Conservation (phyloP, 2,113 vertebrate genomes). For the Trematomus loennbergii region DNA sequence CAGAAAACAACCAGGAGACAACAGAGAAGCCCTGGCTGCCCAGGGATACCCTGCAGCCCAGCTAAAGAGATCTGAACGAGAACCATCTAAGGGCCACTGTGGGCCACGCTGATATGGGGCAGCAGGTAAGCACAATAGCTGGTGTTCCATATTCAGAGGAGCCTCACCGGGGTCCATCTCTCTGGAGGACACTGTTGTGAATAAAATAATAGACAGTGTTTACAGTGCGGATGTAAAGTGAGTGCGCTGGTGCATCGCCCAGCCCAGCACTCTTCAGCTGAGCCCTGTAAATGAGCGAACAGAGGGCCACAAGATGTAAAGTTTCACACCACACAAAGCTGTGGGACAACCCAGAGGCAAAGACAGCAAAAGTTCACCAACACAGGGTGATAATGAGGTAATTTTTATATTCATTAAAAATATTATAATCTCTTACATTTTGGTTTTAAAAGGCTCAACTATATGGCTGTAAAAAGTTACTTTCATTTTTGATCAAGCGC, state of each 20-base stretch:
- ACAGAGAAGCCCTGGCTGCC: slow-evolving; percentile 84
- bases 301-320: slow-evolving; percentile 72
- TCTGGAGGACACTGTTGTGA: slow-evolving; percentile 81
- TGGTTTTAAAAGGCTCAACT: background rate
- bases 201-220: slow-evolving; percentile 86
- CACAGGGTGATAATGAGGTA: background rate
- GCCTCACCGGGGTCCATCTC: slow-evolving; percentile 78
- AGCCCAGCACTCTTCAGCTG: slow-evolving; percentile 82
- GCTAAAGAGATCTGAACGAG: slow-evolving; percentile 83
- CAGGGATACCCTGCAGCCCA: slow-evolving; percentile 83
- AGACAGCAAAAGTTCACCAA: slow-evolving; percentile 23
- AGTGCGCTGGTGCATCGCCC: slow-evolving; percentile 80
- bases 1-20: slow-evolving; percentile 94
- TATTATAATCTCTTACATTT: background rate
- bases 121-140: slow-evolving; percentile 83
- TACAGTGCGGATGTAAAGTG: slow-evolving; percentile 85
- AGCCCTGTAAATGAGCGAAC: slow-evolving; percentile 82
- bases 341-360: slow-evolving; percentile 41
- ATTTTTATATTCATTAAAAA: background rate
- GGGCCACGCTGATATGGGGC: slow-evolving; percentile 75
- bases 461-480: background rate
- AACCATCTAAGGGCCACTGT: slow-evolving; percentile 77
- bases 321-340: slow-evolving; percentile 69
- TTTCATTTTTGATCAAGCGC: too few species aligned
- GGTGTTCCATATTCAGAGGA: slow-evolving; percentile 86